Evolutionary conservation across 2,888 invertebrate genomes (phyloP).

Genomic region (Leptothorax acervorum): DNA sequence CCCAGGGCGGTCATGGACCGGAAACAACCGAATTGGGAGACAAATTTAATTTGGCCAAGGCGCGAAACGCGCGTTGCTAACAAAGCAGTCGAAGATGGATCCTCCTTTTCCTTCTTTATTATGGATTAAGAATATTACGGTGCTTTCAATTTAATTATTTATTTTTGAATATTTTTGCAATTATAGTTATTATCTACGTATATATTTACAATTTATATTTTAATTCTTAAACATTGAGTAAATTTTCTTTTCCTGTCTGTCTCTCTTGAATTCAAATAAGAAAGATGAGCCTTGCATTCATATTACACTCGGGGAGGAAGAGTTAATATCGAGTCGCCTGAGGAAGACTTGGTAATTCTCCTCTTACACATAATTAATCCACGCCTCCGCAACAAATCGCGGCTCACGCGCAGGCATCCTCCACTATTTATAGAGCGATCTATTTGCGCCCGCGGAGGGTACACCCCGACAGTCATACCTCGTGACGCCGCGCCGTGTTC

Average conservation of each 20-base stretch:
- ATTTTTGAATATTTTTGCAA: neutral
- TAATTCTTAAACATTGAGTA: neutral
- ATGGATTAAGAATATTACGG: neutral
- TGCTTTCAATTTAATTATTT: slow-evolving; percentile 6
- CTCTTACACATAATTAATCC: slow-evolving; percentile 47
- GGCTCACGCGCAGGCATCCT: slow-evolving; percentile 28
- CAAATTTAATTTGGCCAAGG: slow-evolving; percentile 79
- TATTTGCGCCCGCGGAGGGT: slow-evolving; percentile 41
- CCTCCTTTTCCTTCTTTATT: neutral
- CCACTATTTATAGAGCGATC: slow-evolving; percentile 49
- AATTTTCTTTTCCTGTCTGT: neutral
- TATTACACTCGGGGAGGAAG: neutral
- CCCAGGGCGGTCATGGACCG: slow-evolving; percentile 71
- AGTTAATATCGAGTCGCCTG: slow-evolving; percentile 32
- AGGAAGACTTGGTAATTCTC: slow-evolving; percentile 39
- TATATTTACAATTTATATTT: slow-evolving; percentile 4
- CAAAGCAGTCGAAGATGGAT: slow-evolving; percentile 10
- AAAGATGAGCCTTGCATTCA: neutral
- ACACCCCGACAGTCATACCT: slow-evolving; percentile 40
- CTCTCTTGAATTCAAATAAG: neutral
- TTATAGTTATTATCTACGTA: neutral
- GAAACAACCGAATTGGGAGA: slow-evolving; percentile 79
- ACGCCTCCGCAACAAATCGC: slow-evolving; percentile 46
- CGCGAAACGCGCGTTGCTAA: slow-evolving; percentile 55
- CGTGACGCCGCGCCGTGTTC: slow-evolving; percentile 10